Base-by-base conservation (phyloP, 2,797 vertebrate genomes). In the Antrozous pallidus region DNA sequence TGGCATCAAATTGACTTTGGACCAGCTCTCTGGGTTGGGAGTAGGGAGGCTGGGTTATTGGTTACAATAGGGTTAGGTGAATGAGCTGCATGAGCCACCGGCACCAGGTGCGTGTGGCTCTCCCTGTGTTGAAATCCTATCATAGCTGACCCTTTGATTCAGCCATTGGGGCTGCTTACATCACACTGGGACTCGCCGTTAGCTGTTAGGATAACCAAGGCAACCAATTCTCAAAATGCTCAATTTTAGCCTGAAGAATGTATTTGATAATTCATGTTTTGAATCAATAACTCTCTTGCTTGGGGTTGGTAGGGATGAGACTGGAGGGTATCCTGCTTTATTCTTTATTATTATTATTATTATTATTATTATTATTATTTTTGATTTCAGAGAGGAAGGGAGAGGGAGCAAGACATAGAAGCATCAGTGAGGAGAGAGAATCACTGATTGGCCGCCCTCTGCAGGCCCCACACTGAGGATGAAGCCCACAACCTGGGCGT, bases 131-230 rank as follows among this genome's bases (percentile, higher is more conserved):
- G 67, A 77, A 87, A 58, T 81, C 73, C 42, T 88, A 4, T 85
- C 51, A 45, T 24, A 82, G 2, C 63, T 22, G 18, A 33, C 42
- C 63, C 63, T 84, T 83, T 73, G 36, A 61, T 90, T 90, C 22
- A 28, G 38, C 47, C 40, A 26, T 0, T 38, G 2, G n/a, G 51
- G 14, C 38, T 89, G 51, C n/a, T 47, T 1, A 1, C 38, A 9
- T 89, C 81, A 33, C 54, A 28, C 51, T 71, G 33, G 73, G 36
- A 38, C 49, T 69, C 58, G 71, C 13, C 47, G 56, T 71, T 49
- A 75, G 70, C 75, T 91, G 24, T 86, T 79, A 51, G 51, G 83
- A 82, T 90, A 86, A 20, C 70, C 86, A 87, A 47, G 51, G 70
- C 47, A 73, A 51, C 74, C 6, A 4, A 12, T 33, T 91, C 77